Base-by-base conservation (phyloP, 23 tunicate genomes). In the Styela plicata region DNA sequence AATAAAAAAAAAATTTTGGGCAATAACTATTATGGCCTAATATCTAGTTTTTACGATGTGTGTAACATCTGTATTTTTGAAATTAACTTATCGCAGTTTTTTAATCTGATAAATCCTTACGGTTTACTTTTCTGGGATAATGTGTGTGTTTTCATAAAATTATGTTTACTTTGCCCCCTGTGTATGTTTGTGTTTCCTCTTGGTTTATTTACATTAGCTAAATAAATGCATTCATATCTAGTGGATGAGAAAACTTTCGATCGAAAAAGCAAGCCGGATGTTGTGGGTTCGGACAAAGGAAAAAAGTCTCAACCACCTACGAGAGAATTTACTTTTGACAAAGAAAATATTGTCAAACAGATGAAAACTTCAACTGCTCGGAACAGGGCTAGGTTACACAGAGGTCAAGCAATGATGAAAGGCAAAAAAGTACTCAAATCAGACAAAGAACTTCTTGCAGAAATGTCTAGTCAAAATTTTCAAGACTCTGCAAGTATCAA, bases 381-480 rank as follows among this genome's bases (percentile, higher is more conserved):
- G 65, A 76, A 36, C 66, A 25, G 81, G 10, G 37, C 33, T 16
- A 52, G 66, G 2, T 76, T 24, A 1, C 81, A 44, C 27, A 36
- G 66, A 36, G 81, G 81, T 52, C 81, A 76, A 21, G 81, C 31
- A 0, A 44, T 76, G 33, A 53, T 53, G 66, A 76, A 76, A 52
- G 66, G 81, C 0, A 76, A 53, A 53, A 76, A 44, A 30, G 81
- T 76, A 7, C 26, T 76, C 0, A 76, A 76, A 76, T 53, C 81
- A 44, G 81, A 76, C 65, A 76, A 76, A 44, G 81, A 76, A 53
- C 27, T 76, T 19, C 2, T 76, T 22, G 81, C 81, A 21, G 64
- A 52, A 0, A 76, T 24, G 27, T 33, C 36, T 28, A 29, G 34
- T 19, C 77, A 32, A 30, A 30, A 34, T 30, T 16, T 18, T 5